Evolutionary conservation across 2,113 vertebrate genomes (phyloP).

Genomic region (Myanophis thanlyinensis): DNA sequence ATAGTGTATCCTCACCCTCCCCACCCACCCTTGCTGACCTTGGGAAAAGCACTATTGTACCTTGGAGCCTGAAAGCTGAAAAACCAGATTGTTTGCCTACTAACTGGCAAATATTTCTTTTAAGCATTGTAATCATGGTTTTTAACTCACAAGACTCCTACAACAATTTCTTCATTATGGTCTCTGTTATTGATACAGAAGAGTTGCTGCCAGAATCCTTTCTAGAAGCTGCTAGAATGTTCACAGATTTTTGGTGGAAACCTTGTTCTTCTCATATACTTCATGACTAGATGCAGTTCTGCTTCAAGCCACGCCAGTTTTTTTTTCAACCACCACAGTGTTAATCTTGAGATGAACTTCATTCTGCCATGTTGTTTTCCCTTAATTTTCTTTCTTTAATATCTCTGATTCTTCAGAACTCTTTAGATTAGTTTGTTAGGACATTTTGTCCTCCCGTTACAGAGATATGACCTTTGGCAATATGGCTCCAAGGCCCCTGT

Average conservation of each 20-base stretch:
- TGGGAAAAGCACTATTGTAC: background rate
- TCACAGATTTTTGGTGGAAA: background rate
- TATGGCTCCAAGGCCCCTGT: background rate
- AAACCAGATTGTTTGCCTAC: background rate
- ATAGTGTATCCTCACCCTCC: background rate
- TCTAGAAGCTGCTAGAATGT: background rate
- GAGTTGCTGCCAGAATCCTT: background rate
- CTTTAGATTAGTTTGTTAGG: background rate
- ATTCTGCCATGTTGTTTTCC: background rate
- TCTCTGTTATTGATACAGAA: background rate
- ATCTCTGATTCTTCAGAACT: background rate
- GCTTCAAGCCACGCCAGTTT: background rate
- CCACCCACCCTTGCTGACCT: background rate
- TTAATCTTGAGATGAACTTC: background rate
- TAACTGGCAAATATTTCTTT: background rate
- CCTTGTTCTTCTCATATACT: background rate
- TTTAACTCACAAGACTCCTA: background rate
- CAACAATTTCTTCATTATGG: background rate
- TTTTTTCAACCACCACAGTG: background rate
- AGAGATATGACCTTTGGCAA: background rate
- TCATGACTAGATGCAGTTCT: background rate
- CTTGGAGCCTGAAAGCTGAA: background rate
- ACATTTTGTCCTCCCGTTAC: background rate
- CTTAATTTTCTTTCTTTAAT: background rate
- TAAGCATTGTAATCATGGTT: background rate